phyloP scores from a whole-genome alignment of 2,797 vertebrate genomes.

The Neosalanx taihuensis region DNA sequence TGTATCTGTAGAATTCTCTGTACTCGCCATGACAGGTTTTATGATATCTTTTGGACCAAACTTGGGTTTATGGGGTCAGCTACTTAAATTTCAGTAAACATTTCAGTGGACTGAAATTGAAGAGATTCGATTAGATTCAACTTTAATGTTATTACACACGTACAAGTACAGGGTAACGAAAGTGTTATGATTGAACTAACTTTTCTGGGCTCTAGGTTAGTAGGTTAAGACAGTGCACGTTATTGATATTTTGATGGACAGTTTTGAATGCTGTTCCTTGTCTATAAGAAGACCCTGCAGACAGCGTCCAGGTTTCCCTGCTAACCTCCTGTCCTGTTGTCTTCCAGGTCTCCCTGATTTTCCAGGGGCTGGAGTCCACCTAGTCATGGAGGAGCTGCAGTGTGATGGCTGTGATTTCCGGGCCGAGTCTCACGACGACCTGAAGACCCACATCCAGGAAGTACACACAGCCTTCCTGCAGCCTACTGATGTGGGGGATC shows the following conservation, averaged over 20 bases:
- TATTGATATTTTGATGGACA: neutral
- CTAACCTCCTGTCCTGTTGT: slow-evolving; percentile 12
- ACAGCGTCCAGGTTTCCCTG: too few relatives aligned
- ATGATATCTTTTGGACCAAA: slow-evolving; percentile 13
- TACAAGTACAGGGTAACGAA: neutral
- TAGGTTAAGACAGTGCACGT: neutral
- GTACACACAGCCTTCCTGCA: slow-evolving; percentile 97
- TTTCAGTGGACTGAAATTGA: neutral
- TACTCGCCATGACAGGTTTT: slow-evolving; percentile 32
- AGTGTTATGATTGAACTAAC: neutral
- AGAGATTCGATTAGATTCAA: neutral
- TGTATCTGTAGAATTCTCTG: slow-evolving; percentile 46
- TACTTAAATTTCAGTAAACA: neutral
- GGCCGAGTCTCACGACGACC: slow-evolving; percentile 93
- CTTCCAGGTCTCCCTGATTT: slow-evolving; percentile 88
- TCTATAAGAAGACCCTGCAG: neutral
- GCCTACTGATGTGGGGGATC: slow-evolving; percentile 87
- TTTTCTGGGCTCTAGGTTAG: neutral
- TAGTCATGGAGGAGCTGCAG: slow-evolving; percentile 95
- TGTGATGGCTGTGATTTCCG: slow-evolving; percentile 99
- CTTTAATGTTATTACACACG: too few relatives aligned
- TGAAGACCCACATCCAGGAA: slow-evolving; percentile 97
- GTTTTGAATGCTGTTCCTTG: slow-evolving; percentile 2
- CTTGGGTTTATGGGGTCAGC: slow-evolving; percentile 2
- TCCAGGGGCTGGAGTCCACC: slow-evolving; percentile 74